These are phyloP conservation scores for Drepana arcuata DNA, from an alignment of 1,140 invertebrate species.

Conservation along the genomic window DNA sequence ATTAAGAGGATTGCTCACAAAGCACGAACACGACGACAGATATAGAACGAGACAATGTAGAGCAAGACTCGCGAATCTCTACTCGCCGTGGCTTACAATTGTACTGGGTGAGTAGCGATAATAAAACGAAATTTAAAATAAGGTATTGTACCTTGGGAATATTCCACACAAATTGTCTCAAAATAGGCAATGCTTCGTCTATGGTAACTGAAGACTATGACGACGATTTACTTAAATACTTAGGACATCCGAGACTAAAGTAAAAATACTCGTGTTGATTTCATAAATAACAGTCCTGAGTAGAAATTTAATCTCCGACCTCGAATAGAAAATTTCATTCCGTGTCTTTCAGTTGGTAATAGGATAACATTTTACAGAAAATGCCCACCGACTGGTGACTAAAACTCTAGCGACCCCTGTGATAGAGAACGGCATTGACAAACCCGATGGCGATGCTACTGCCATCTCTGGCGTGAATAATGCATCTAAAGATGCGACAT, in stretches of 20 bases:
- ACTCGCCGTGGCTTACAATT: constrained; percentile 91
- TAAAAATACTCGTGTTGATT: too few relatives aligned
- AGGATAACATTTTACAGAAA: constrained; percentile 56
- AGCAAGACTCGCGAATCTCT: constrained; percentile 88
- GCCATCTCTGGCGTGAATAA: constrained; percentile 23
- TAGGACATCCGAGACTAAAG: too few relatives aligned
- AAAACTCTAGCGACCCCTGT: constrained; percentile 54
- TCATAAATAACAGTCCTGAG: too few relatives aligned
- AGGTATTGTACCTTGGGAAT: too few relatives aligned
- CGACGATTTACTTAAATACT: too few relatives aligned
- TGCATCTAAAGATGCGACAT: constrained; percentile 40
- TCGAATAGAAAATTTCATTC: too few relatives aligned
- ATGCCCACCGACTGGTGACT: constrained; percentile 59
- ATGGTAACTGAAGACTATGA: too few relatives aligned
- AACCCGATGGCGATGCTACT: constrained; percentile 42
- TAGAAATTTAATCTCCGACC: too few relatives aligned
- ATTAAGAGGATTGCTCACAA: constrained; percentile 89
- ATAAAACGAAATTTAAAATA: too few relatives aligned
- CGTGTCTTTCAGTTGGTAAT: too few relatives aligned
- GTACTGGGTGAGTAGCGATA: constrained; percentile 73
- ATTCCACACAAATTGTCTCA: too few relatives aligned
- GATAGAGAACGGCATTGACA: constrained; percentile 48
- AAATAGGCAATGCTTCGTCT: too few relatives aligned
- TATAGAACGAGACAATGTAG: constrained; percentile 87
- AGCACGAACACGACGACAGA: constrained; percentile 94